Evolutionary conservation across 2,113 vertebrate species (phyloP), one percentile per base, ranked within the genome.

Genomic region (Silurus meridionalis): DNA sequence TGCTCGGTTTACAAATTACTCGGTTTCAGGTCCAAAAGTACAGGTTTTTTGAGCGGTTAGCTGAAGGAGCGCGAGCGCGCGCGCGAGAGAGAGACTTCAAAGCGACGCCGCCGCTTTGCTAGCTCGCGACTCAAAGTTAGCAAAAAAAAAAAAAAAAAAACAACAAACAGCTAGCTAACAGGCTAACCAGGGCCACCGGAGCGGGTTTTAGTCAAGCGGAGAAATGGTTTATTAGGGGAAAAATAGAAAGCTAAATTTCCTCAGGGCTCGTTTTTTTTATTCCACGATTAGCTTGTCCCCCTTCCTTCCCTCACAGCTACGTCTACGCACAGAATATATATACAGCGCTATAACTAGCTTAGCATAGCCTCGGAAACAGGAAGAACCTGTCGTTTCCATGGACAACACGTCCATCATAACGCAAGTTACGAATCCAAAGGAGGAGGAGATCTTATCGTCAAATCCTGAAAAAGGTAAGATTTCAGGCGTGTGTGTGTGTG

Each of bases 371-470:
- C 25, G 60, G 52, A 75, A 81, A 91, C 92, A 86, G 91, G 92
- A 93, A 85, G 83, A 90, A 93, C 87, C 86, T 92, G 81, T 92
- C 93, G 96, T 95, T 96, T 96, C 95, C 97, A 99, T 99, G 98
- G 97, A 98, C 97, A 96, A 97, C 96, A 98, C 96, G 95, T 97
- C 98, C 95, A 97, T 99, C 93, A 99, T 98, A 95, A 99, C 98
- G 94, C 98, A 99, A 94, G 97, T 98, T 95, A 96, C 97, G 93
- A 98, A 98, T 95, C 97, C 98, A 82, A 99, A 98, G 95, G 98
- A 99, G 96, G 97, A 99, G 94, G 97, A 97, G 94, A 95, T 96
- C 91, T 95, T 97, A 87, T 95, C 94, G 79, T 95, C 93, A 92
- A 95, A 96, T 90, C 94, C 97, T 90, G 97, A 99, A 90, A 99